Evolutionary conservation across 2,113 vertebrate genomes (phyloP), one percentile per base, ranked within the genome.

Genomic region (Pterophyllum scalare): DNA sequence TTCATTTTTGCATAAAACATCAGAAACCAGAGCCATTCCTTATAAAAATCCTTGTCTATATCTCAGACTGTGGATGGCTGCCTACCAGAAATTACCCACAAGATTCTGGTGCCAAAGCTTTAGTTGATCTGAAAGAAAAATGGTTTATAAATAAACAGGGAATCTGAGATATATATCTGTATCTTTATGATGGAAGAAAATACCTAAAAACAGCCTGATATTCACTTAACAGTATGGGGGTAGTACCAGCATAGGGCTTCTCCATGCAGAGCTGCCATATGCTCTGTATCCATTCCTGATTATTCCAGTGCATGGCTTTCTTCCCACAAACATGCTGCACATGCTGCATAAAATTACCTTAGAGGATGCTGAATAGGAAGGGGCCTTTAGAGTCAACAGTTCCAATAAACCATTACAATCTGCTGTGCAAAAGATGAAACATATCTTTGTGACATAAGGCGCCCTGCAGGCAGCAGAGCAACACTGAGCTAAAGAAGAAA

Each of bases 181-280:
- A 76, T 7, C 12, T 9, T 9, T 33, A 35, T 33, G 49, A 22
- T 72, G 46, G 26, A 14, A 72, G 35, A 61, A 76, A 40, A 85
- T 6, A 58, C 57, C 33, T 59, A 52, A 79, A 70, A 59, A 3
- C 35, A 3, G 22, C 20, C 22, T 65, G 85, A 75, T 35, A 4
- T 19, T 40, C 43, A 26, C 35, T 54, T 24, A 57, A 20, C 38
- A 65, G 65, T 52, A 77, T 7, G 75, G 28, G 75, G 85, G 60
- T 12, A 77, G 57, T 26, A 52, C 46, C 79, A 67, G 58, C 84
- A 82, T 35, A 24, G 20, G 72, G 84, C 75, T 92, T 76, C 77
- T 62, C 28, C 87, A 84, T 74, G 79, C 81, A 49, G 87, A 79
- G 87, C 70, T 3, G 5, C 89, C 90, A 88, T 94, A 94, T 90